Percentiles rank a stretch among this genome's conserved stretches.
Evolutionary conservation across 2,888 invertebrate species (phyloP).

Genomic region (Idaea biselata): DNA sequence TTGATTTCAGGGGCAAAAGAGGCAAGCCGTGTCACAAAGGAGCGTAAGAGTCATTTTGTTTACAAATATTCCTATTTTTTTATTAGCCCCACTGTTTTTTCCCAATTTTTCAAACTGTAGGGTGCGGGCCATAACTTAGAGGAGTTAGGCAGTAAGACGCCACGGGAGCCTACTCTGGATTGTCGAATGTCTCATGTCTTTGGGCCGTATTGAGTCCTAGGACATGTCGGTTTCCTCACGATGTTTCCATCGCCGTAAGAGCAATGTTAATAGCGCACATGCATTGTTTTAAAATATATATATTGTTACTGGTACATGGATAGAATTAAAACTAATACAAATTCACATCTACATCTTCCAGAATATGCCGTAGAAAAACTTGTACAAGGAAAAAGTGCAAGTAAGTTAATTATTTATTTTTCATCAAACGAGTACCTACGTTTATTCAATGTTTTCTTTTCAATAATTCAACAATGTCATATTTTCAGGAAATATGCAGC

Average conservation of each 20-base stretch:
- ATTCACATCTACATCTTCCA: slow-evolving; percentile 38
- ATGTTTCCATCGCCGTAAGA: not conserved
- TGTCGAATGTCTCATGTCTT: too few species aligned
- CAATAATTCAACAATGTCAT: not conserved
- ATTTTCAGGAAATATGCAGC: slow-evolving; percentile 41
- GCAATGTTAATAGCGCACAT: not conserved
- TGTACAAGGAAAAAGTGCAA: slow-evolving; percentile 56
- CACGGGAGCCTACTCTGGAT: too few species aligned
- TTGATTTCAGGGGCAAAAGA: slow-evolving; percentile 29
- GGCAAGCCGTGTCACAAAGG: slow-evolving; percentile 47
- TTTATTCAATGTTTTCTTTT: not conserved
- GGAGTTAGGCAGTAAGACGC: too few species aligned
- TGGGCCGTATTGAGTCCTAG: too few species aligned
- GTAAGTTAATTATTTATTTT: slow-evolving; percentile 36
- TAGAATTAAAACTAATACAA: not conserved
- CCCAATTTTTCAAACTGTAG: too few species aligned
- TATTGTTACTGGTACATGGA: too few species aligned
- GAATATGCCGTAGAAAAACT: slow-evolving; percentile 48
- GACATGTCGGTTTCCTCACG: too few species aligned
- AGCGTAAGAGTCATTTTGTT: slow-evolving; percentile 41
- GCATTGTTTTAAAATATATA: too few species aligned
- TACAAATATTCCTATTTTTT: too few species aligned
- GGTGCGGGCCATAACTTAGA: too few species aligned
- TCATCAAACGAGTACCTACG: not conserved
- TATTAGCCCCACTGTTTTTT: too few species aligned